phyloP scores from a whole-genome alignment of 2,888 invertebrate species.

The Rotaria magnacalcarata region DNA sequence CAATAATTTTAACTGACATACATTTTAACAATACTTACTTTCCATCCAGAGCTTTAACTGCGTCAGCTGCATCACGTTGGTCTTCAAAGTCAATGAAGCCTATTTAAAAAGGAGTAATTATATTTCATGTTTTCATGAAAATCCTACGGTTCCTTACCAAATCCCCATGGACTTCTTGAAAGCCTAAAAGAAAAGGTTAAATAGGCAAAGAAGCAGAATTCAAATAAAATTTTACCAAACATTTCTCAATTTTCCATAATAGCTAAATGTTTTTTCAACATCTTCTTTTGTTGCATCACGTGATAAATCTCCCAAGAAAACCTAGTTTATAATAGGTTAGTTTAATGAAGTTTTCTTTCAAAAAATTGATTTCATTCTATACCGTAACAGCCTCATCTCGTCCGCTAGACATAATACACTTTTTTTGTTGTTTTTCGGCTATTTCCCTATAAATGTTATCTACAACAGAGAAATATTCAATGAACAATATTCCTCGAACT shows the following conservation, averaged over 20 bases:
- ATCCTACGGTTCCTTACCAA: not conserved
- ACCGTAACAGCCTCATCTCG: not conserved
- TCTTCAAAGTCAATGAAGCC: conserved; percentile 86
- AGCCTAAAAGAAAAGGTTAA: not conserved
- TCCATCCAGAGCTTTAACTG: conserved; percentile 76
- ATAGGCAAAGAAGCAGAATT: conserved; percentile 48
- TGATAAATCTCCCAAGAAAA: conserved; percentile 51
- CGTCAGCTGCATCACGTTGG: conserved; percentile 78
- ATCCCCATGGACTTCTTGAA: conserved; percentile 25
- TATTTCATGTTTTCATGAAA: too few relatives aligned
- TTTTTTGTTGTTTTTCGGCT: too few relatives aligned
- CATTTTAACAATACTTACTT: not conserved
- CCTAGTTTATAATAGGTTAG: conserved; percentile 44
- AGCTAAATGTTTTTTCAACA: conserved; percentile 50
- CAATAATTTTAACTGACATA: too few relatives aligned
- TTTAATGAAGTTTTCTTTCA: not conserved
- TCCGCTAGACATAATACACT: not conserved
- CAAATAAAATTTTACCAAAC: conserved; percentile 54
- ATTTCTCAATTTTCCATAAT: conserved; percentile 51
- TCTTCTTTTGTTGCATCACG: conserved; percentile 50
- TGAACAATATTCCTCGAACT: not conserved
- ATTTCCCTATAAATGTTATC: not conserved
- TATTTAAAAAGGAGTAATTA: conserved; percentile 60
- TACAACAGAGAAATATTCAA: not conserved
- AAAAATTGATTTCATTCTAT: not conserved